Percentiles rank a stretch among this genome's conserved stretches.
phyloP scores from a whole-genome alignment of 2,797 vertebrate genomes.

The Lagocephalus sceleratus region DNA sequence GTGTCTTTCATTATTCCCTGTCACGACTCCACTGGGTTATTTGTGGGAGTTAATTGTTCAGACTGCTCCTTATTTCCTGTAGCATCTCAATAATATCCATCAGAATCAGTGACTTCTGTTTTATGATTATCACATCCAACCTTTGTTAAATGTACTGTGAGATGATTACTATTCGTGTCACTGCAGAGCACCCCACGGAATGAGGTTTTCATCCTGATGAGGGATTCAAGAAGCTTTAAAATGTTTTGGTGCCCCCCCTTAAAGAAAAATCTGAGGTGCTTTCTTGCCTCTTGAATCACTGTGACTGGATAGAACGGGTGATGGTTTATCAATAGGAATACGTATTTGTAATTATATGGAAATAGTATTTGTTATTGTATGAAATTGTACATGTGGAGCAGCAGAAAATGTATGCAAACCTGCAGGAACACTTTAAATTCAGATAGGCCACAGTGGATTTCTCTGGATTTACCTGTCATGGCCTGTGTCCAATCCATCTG shows the following conservation, averaged over 20 bases:
- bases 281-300: constrained; percentile 38
- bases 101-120: neutral
- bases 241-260: constrained; percentile 26
- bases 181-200: constrained; percentile 30
- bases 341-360: no score
- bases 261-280: constrained; percentile 54
- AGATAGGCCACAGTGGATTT: constrained; percentile 46
- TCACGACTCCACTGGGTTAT: neutral
- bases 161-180: constrained; percentile 20
- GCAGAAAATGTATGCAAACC: constrained; percentile 36
- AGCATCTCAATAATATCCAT: neutral
- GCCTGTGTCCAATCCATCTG: constrained; percentile 16
- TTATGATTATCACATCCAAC: neutral
- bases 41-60: neutral
- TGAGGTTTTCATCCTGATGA: constrained; percentile 45
- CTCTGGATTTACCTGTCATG: constrained; percentile 23
- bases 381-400: constrained; percentile 2
- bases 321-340: neutral
- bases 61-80: constrained; percentile 7
- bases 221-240: constrained; percentile 51
- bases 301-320: constrained; percentile 4
- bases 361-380: constrained; percentile 14
- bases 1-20: constrained; percentile 4
- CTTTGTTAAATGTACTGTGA: constrained; percentile 18
- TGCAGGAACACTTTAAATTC: constrained; percentile 34